Conservation (phyloP, 2,797 vertebrate species). For the Aselliscus stoliczkanus region DNA sequence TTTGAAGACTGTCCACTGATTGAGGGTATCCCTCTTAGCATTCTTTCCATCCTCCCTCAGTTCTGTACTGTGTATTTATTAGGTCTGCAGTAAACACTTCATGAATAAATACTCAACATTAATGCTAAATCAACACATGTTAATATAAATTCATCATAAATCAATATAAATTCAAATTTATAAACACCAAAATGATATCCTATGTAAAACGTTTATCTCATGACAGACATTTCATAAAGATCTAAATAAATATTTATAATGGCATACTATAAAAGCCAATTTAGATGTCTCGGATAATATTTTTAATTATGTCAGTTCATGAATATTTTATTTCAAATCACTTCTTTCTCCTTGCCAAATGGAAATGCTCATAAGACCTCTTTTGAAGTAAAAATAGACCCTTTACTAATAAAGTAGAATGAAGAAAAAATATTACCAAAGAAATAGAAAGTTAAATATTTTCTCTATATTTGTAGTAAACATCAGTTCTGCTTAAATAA, state of each 20-base stretch:
- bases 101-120: background rate
- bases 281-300: slow-evolving; percentile 67
- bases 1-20: background rate
- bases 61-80: background rate
- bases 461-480: background rate
- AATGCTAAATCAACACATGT: background rate
- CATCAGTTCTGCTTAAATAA: slow-evolving; percentile 11
- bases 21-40: background rate
- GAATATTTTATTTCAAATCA: slow-evolving; percentile 73
- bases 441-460: slow-evolving; percentile 16
- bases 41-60: accelerated
- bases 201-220: background rate
- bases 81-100: background rate
- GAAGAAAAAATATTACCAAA: slow-evolving; percentile 19
- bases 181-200: background rate
- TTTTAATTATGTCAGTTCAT: slow-evolving; percentile 72
- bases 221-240: slow-evolving; percentile 28
- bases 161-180: background rate
- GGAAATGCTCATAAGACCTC: slow-evolving; percentile 44
- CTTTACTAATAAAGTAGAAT: slow-evolving; percentile 33
- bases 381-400: slow-evolving; percentile 64
- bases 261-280: slow-evolving; percentile 56
- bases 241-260: slow-evolving; percentile 70
- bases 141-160: background rate
- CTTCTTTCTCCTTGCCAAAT: slow-evolving; percentile 67